A percentile compares a stretch with the other conserved stretches of the same genome.
Evolutionary conservation across 2,888 invertebrate genomes (phyloP).

Genomic region (Drosophila nigritarsus): DNA sequence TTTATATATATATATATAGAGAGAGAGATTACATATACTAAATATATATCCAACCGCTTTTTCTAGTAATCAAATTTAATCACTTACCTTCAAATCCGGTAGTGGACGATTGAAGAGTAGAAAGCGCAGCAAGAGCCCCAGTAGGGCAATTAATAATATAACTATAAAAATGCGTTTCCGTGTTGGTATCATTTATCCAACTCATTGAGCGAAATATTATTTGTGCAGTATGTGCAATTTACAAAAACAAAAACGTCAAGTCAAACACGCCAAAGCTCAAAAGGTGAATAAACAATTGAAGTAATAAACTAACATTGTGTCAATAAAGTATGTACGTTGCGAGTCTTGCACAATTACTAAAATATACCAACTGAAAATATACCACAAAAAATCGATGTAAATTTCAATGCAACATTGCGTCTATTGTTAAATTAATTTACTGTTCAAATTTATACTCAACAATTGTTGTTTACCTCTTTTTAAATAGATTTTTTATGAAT

Average conservation of each 20-base stretch:
- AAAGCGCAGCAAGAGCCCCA: slow-evolving; percentile 63
- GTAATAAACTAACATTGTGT: slow-evolving; percentile 11
- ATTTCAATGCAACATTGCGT: background rate
- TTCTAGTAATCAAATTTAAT: slow-evolving; percentile 4
- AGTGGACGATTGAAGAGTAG: slow-evolving; percentile 53
- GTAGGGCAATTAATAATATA: slow-evolving; percentile 46
- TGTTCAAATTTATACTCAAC: background rate
- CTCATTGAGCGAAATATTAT: slow-evolving; percentile 29
- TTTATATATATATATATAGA: background rate
- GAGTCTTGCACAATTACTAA: slow-evolving; percentile 12
- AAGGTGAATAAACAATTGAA: slow-evolving; percentile 6
- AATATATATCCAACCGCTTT: background rate
- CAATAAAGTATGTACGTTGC: slow-evolving; percentile 19
- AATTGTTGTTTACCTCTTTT: background rate
- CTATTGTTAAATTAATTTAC: background rate
- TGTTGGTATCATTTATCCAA: slow-evolving; percentile 71
- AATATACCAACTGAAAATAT: slow-evolving; percentile 15
- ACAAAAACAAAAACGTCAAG: slow-evolving; percentile 13
- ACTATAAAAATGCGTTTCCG: slow-evolving; percentile 73
- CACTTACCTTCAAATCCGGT: slow-evolving; percentile 57
- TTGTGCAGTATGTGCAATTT: slow-evolving; percentile 53
- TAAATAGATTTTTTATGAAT: background rate
- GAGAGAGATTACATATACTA: background rate
- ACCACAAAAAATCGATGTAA: background rate
- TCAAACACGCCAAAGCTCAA: background rate